Percentiles rank a stretch among this genome's conserved stretches.
phyloP scores from a whole-genome alignment of 2,797 vertebrate genomes.

The Oceanodroma leucorhoa region DNA sequence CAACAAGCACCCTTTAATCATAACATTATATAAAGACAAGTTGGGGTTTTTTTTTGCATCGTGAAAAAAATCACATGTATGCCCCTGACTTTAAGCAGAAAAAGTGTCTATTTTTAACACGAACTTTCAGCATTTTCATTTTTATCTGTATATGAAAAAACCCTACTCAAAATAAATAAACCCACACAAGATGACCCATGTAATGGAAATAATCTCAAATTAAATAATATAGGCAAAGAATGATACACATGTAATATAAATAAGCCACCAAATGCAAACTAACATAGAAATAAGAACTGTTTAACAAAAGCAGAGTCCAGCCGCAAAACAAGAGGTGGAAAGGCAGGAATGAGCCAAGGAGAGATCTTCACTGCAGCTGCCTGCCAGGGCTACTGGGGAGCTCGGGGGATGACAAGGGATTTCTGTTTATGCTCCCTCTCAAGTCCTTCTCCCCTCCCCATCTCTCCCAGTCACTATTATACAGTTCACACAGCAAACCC shows the following conservation, averaged over 20 bases:
- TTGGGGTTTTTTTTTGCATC: too few species aligned
- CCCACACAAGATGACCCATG: not conserved
- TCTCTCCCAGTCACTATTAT: not conserved
- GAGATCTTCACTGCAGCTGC: not conserved
- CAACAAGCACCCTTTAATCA: not conserved
- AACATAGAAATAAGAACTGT: not conserved
- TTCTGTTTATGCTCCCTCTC: not conserved
- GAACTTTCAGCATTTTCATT: not conserved
- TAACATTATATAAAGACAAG: not conserved
- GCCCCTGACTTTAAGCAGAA: not conserved
- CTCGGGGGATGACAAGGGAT: not conserved
- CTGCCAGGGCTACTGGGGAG: not conserved
- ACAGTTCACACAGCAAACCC: not conserved
- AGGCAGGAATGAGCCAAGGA: not conserved
- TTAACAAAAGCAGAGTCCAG: not conserved
- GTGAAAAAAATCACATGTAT: not conserved
- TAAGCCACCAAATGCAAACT: not conserved
- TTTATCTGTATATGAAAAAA: not conserved
- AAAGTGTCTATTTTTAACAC: not conserved
- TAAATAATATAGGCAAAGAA: not conserved
- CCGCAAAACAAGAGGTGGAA: not conserved
- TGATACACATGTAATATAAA: not conserved
- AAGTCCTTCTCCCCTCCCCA: not conserved
- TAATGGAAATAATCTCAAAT: not conserved
- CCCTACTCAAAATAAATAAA: not conserved